These are phyloP conservation scores for Lottia scabra DNA, from an alignment of 2,888 invertebrate genomes.

Conservation along the genomic window DNA sequence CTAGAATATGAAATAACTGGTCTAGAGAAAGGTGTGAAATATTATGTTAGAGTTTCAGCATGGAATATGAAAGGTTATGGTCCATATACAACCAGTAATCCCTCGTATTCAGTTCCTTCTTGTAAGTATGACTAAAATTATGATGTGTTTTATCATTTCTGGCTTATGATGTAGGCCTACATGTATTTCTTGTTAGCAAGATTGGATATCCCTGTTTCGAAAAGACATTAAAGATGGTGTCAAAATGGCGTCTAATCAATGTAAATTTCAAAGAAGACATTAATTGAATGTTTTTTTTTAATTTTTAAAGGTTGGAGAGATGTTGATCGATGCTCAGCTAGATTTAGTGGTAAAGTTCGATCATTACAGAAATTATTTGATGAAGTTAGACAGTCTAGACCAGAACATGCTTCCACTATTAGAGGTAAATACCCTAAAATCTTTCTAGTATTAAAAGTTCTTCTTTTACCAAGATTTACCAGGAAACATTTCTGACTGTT, in stretches of 20 bases:
- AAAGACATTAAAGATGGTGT: too few species aligned
- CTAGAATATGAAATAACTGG: slow-evolving; percentile 78
- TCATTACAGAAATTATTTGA: slow-evolving; percentile 81
- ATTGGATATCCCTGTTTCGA: too few species aligned
- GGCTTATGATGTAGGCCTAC: too few species aligned
- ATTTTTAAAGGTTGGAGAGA: slow-evolving; percentile 86
- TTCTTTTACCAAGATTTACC: too few species aligned
- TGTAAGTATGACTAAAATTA: slow-evolving; percentile 75
- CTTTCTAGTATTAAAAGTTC: too few species aligned
- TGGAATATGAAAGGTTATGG: slow-evolving; percentile 95
- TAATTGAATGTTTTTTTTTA: too few species aligned
- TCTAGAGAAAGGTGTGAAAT: slow-evolving; percentile 85
- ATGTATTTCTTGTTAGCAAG: too few species aligned
- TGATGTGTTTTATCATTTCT: too few species aligned
- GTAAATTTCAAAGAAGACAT: background rate
- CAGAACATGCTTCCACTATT: slow-evolving; percentile 77
- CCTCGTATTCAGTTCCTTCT: slow-evolving; percentile 88
- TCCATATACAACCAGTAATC: slow-evolving; percentile 80
- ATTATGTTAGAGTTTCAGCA: slow-evolving; percentile 91
- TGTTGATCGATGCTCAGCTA: slow-evolving; percentile 78
- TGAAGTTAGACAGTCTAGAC: slow-evolving; percentile 76
- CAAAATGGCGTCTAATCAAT: background rate
- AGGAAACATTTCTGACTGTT: too few species aligned
- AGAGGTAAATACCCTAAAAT: slow-evolving; percentile 53
- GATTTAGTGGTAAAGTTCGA: slow-evolving; percentile 79